A percentile compares a stretch with the other conserved stretches of the same genome.
phyloP scores from a whole-genome alignment of 2,113 vertebrate genomes.

The Chamaetylas fuelleborni region DNA sequence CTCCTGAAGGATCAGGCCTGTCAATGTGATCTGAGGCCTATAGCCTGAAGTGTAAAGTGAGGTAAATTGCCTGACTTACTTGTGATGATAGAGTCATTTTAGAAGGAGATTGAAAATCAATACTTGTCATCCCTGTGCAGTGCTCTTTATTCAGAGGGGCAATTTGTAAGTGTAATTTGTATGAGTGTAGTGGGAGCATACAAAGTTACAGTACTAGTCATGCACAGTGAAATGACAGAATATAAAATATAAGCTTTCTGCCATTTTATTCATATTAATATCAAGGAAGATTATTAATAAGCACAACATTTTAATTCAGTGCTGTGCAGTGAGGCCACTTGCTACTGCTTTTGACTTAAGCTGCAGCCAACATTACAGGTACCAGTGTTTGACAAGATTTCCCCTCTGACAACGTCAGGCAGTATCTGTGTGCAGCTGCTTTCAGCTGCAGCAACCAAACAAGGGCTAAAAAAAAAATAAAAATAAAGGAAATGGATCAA shows the following conservation, averaged over 20 bases:
- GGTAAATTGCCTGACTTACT: conserved; percentile 68
- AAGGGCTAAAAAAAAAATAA: background rate
- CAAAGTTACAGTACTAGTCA: conserved; percentile 43
- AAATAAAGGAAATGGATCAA: background rate
- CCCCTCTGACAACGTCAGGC: background rate
- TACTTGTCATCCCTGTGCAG: conserved; percentile 67
- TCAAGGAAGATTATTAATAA: conserved; percentile 39
- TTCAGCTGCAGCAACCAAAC: background rate
- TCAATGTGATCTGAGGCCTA: conserved; percentile 61
- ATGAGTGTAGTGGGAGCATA: conserved; percentile 8
- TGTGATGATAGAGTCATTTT: conserved; percentile 72
- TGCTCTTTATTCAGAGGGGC: conserved; percentile 60
- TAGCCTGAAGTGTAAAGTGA: conserved; percentile 65
- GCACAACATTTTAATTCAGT: conserved; percentile 21
- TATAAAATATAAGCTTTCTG: conserved; percentile 11
- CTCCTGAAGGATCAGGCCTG: conserved; percentile 62
- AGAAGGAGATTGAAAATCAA: conserved; percentile 76
- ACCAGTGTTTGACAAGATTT: background rate
- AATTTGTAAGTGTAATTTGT: conserved; percentile 70
- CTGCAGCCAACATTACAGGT: background rate
- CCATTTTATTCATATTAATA: conserved; percentile 52
- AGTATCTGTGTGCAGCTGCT: background rate
- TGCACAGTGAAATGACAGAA: conserved; percentile 19
- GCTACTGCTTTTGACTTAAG: conserved; percentile 10
- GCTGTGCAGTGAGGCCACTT: background rate